These are phyloP conservation scores for Pseudoips prasinana DNA, from an alignment of 2,888 invertebrate species.

Conservation along the genomic window DNA sequence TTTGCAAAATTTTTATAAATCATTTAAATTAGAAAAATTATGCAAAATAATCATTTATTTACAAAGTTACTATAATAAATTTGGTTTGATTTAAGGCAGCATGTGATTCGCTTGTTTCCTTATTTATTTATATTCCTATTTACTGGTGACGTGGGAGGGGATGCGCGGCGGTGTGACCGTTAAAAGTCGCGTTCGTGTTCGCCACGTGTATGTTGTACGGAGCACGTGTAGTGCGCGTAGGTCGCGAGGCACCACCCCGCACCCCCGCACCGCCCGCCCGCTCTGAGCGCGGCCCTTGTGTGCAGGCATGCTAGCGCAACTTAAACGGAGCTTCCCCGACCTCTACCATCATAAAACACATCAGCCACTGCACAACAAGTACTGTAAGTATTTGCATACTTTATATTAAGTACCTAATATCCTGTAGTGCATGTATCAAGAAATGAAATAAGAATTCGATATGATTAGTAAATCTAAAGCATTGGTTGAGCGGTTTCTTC, in stretches of 20 bases:
- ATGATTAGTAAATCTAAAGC: constrained; percentile 17
- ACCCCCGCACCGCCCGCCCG: constrained; percentile 57
- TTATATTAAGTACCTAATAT: constrained; percentile 40
- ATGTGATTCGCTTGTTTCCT: constrained; percentile 66
- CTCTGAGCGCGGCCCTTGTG: constrained; percentile 82
- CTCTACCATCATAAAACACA: constrained; percentile 90
- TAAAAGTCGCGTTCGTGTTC: background rate
- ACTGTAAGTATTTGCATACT: constrained; percentile 77
- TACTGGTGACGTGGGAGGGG: constrained; percentile 56
- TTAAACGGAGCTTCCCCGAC: constrained; percentile 94
- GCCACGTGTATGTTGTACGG: background rate
- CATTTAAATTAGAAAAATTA: constrained; percentile 18
- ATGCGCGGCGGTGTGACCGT: constrained; percentile 41
- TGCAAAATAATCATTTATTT: constrained; percentile 6
- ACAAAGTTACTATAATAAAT: constrained; percentile 21
- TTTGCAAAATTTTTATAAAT: constrained; percentile 25
- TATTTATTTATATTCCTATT: constrained; percentile 60
- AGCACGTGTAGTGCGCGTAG: constrained; percentile 8
- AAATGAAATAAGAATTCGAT: constrained; percentile 8
- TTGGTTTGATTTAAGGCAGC: constrained; percentile 61
- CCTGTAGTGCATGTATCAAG: constrained; percentile 58
- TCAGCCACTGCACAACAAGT: constrained; percentile 89
- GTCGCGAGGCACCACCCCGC: constrained; percentile 33
- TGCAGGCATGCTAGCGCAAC: constrained; percentile 94
- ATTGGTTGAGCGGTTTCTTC: constrained; percentile 16